Conservation (phyloP, 2,888 invertebrate species). For the Ectobius pallidus region DNA sequence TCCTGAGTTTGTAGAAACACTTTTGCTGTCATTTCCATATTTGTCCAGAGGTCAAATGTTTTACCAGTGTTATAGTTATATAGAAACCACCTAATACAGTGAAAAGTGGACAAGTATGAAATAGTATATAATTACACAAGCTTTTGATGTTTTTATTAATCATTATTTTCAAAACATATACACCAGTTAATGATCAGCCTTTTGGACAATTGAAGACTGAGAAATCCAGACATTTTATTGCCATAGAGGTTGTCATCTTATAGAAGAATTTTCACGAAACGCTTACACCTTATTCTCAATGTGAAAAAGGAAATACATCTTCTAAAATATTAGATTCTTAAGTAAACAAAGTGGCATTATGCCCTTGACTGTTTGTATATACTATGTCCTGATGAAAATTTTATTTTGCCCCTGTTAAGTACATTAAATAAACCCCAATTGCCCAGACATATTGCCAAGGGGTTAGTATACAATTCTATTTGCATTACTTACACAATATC, state of each 20-base stretch:
- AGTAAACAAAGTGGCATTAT: neutral
- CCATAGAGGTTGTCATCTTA: slow-evolving; percentile 24
- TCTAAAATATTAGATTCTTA: neutral
- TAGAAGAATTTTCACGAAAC: neutral
- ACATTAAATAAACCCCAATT: slow-evolving; percentile 1
- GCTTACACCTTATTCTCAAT: neutral
- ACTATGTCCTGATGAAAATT: slow-evolving; percentile 8
- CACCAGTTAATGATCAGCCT: slow-evolving; percentile 39
- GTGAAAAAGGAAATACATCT: slow-evolving; percentile 10
- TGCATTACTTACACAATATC: slow-evolving; percentile 13
- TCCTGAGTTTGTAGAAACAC: too few relatives aligned
- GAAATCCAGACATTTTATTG: slow-evolving; percentile 26
- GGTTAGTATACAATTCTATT: slow-evolving; percentile 25
- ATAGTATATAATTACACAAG: neutral
- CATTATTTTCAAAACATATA: slow-evolving; percentile 42
- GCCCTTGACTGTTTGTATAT: neutral
- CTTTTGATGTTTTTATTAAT: slow-evolving; percentile 36
- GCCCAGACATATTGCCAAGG: slow-evolving; percentile 4
- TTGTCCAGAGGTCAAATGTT: too few relatives aligned
- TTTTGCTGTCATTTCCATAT: too few relatives aligned
- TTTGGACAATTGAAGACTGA: slow-evolving; percentile 32
- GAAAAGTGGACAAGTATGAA: too few relatives aligned
- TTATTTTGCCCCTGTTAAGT: slow-evolving; percentile 3
- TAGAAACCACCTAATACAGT: too few relatives aligned
- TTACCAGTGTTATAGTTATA: too few relatives aligned